Evolutionary conservation across 2,797 vertebrate species (phyloP).

Genomic region (Siniperca obscura): DNA sequence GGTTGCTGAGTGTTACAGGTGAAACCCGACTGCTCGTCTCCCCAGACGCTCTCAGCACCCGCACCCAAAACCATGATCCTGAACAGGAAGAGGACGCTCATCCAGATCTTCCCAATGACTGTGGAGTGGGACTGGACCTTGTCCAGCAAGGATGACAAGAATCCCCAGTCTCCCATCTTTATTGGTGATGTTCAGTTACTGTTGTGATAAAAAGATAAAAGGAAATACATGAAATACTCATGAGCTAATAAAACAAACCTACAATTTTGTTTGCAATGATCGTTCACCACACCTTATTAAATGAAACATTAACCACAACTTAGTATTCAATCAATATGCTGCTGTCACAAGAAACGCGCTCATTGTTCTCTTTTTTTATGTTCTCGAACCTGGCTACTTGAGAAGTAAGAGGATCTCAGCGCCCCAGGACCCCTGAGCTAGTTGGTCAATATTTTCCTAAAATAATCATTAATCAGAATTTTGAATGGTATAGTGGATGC

Average conservation of each 20-base stretch:
- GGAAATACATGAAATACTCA: not conserved
- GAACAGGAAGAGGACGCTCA: slow-evolving; percentile 97
- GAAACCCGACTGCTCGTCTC: slow-evolving; percentile 94
- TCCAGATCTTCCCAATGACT: slow-evolving; percentile 96
- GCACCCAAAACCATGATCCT: slow-evolving; percentile 95
- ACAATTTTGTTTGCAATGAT: not conserved
- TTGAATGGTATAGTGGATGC: not conserved
- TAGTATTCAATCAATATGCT: slow-evolving; percentile 34
- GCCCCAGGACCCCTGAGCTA: not conserved
- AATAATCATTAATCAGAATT: slow-evolving; percentile 38
- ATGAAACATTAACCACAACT: slow-evolving; percentile 44
- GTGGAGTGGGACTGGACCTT: slow-evolving; percentile 96
- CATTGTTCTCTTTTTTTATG: slow-evolving; percentile 8
- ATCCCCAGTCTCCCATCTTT: slow-evolving; percentile 95
- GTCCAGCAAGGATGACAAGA: slow-evolving; percentile 92
- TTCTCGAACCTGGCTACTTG: not conserved
- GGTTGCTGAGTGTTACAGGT: slow-evolving; percentile 94
- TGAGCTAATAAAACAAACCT: not conserved
- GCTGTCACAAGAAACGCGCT: not conserved
- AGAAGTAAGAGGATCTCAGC: slow-evolving; percentile 7
- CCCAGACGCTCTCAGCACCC: slow-evolving; percentile 95
- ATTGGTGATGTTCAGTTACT: slow-evolving; percentile 28
- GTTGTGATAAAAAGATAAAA: slow-evolving; percentile 44
- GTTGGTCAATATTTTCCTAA: slow-evolving; percentile 20
- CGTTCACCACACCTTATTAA: slow-evolving; percentile 1